Conservation (phyloP, 1,140 invertebrate species). For the Diplogasteroides magnus region DNA sequence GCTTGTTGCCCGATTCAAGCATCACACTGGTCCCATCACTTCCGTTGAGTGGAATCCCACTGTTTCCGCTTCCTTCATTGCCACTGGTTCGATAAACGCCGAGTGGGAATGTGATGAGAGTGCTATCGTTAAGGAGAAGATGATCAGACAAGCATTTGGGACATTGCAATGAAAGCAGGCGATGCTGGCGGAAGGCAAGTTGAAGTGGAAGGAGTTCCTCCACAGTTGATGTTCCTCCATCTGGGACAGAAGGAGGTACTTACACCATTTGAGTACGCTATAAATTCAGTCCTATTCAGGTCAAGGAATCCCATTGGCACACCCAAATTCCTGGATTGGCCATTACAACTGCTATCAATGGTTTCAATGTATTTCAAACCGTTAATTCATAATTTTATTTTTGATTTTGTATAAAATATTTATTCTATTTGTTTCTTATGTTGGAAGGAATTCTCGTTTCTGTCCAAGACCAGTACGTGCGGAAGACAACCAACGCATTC, state of each 20-base stretch:
- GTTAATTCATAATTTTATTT: too few species aligned
- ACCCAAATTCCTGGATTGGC: slow-evolving; percentile 83
- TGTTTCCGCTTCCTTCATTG: too few species aligned
- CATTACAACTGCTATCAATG: slow-evolving; percentile 83
- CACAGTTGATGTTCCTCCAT: slow-evolving; percentile 93
- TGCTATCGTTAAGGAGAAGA: slow-evolving; percentile 84
- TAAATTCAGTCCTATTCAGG: slow-evolving; percentile 4
- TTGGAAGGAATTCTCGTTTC: too few species aligned
- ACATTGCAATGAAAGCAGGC: slow-evolving; percentile 74
- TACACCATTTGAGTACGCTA: not conserved
- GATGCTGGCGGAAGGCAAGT: slow-evolving; percentile 45
- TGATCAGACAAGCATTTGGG: slow-evolving; percentile 94
- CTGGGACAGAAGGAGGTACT: slow-evolving; percentile 81
- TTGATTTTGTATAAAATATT: too few species aligned
- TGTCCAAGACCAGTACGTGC: too few species aligned
- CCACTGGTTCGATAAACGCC: too few species aligned
- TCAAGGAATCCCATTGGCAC: slow-evolving; percentile 99
- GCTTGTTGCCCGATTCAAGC: slow-evolving; percentile 85
- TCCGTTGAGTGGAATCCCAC: slow-evolving; percentile 97
- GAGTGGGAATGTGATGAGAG: too few species aligned
- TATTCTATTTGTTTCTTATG: too few species aligned
- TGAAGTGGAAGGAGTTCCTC: slow-evolving; percentile 68
- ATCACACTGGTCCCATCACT: slow-evolving; percentile 83
- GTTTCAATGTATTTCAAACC: slow-evolving; percentile 96
- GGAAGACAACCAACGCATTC: too few species aligned